Evolutionary conservation across 2,888 invertebrate genomes (phyloP), one percentile per base, ranked within the genome.

Genomic region (Crioceris asparagi): DNA sequence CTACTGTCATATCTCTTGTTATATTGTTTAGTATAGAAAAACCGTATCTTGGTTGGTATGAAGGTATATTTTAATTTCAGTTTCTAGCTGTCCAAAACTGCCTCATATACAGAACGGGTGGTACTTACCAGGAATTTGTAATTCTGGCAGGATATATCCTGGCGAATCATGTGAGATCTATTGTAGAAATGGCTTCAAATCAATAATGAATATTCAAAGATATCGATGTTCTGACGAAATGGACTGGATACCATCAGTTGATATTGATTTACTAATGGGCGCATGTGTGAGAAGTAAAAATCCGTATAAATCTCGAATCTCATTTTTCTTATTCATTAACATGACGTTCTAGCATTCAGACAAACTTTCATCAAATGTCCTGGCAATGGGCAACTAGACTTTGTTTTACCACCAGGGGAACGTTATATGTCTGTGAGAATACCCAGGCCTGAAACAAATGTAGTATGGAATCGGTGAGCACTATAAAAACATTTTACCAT

Each of bases 341-440:
- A n/a, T n/a, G n/a, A n/a, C n/a, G n/a, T n/a, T 54, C 34, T 50
- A 61, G 65, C 63, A 41, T 55, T 61, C 34, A 63, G 67, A 27
- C 62, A 66, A 38, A 72, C 76, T 14, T 75, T 68, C 48, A 77
- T 81, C 43, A 72, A 69, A 47, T 81, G 80, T 53, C 79, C 80
- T 1, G 66, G 46, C 17, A 49, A 51, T 25, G 62, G 70, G 27
- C 71, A 74, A 50, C 65, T 78, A 27, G 71, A 69, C 19, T 69
- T 75, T 21, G 67, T 69, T 31, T 62, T 80, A 31, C 67, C 69
- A 23, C 54, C 62, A 14, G 66, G 69, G 25, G 65, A 69, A 46
- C 61, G 57, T 26, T 62, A 65, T 11, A 65, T 68, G 48, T 56
- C 64, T 39, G 66, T 74, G 29, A 60, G 64, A 31, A 68, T 75